Conservation (phyloP, 2,888 invertebrate genomes). For the Lasioglossum zephyrum region DNA sequence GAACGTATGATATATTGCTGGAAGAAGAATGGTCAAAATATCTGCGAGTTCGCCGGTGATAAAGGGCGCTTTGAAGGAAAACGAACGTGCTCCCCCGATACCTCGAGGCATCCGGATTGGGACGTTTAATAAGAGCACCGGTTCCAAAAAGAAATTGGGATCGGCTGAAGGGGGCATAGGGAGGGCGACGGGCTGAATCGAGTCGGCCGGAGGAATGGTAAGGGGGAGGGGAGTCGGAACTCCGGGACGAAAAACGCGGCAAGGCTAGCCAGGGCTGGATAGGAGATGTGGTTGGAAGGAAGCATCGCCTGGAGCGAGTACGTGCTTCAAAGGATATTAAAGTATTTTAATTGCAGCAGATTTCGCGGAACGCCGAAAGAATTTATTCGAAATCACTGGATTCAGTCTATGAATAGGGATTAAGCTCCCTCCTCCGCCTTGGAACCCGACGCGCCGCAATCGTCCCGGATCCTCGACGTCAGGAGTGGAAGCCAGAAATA, state of each 20-base stretch:
- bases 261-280: neutral
- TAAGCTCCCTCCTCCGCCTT: constrained; percentile 49
- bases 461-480: constrained; percentile 60
- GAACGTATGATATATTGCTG: constrained; percentile 43
- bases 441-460: constrained; percentile 24
- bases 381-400: constrained; percentile 77
- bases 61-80: constrained; percentile 66
- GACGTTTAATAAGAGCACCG: constrained; percentile 70
- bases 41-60: constrained; percentile 48
- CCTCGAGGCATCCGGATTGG: constrained; percentile 62
- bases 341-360: constrained; percentile 78
- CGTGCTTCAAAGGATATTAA: constrained; percentile 77
- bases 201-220: constrained; percentile 5
- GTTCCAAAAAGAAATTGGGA: constrained; percentile 67
- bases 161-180: constrained; percentile 10
- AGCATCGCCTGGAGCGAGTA: constrained; percentile 65
- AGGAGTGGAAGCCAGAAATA: constrained; percentile 69
- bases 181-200: constrained; percentile 27
- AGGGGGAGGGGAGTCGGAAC: constrained; percentile 9
- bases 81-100: constrained; percentile 66
- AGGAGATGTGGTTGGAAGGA: constrained; percentile 57
- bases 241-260: constrained; percentile 44
- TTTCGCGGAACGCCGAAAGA: constrained; percentile 72
- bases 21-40: constrained; percentile 63
- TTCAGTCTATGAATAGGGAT: constrained; percentile 77